These are phyloP conservation scores for Dinoponera quadriceps DNA, from an alignment of 1,140 invertebrate genomes.

Conservation along the genomic window DNA sequence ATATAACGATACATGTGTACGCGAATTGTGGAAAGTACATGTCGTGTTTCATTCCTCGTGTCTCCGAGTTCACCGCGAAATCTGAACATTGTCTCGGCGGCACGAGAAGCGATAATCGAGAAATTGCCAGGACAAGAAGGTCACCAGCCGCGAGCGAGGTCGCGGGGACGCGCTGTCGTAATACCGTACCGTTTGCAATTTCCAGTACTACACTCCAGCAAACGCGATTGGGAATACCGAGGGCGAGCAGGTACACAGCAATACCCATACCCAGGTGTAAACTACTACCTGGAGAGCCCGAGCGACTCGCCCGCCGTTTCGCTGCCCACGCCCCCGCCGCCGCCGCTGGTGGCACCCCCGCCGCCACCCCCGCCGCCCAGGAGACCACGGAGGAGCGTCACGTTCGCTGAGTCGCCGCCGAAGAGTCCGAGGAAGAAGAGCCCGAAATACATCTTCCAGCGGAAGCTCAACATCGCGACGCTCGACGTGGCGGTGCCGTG, in stretches of 20 bases:
- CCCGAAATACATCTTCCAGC: constrained; percentile 61
- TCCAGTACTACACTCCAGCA: constrained; percentile 92
- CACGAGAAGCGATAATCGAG: constrained; percentile 18
- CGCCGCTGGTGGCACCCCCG: constrained; percentile 75
- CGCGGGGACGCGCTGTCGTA: constrained; percentile 1
- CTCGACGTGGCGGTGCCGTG: constrained; percentile 83
- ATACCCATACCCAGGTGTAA: constrained; percentile 92
- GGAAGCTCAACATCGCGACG: constrained; percentile 70
- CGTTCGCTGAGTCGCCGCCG: constrained; percentile 82
- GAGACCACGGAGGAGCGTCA: constrained; percentile 81
- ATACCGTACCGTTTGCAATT: constrained; percentile 72
- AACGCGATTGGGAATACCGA: constrained; percentile 90
- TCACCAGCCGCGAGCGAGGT: constrained; percentile 21
- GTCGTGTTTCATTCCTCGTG: too few relatives aligned
- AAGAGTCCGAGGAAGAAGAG: constrained; percentile 77
- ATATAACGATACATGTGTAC: too few relatives aligned
- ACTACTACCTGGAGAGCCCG: constrained; percentile 70
- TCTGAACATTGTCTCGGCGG: too few relatives aligned
- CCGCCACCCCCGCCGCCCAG: constrained; percentile 81
- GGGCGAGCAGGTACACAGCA: constrained; percentile 91
- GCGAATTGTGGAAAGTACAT: too few relatives aligned
- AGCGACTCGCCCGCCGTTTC: constrained; percentile 76
- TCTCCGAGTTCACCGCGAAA: too few relatives aligned
- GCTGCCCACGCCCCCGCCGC: constrained; percentile 80
- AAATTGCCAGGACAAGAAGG: constrained; percentile 24